These are phyloP conservation scores for Muntiacus muntjak DNA, from an alignment of 2,113 vertebrate species.

Conservation along the genomic window DNA sequence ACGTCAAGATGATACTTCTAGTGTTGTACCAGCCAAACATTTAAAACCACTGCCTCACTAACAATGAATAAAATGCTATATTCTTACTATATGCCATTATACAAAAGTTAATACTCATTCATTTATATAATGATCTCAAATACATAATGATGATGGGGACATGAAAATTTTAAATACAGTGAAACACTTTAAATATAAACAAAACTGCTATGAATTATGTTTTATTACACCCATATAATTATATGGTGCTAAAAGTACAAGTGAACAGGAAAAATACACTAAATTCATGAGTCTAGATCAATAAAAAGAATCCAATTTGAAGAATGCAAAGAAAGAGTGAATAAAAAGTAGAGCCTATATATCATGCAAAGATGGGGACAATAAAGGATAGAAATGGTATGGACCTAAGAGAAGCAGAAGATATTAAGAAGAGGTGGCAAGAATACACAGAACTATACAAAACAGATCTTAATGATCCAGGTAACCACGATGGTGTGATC, in stretches of 20 bases:
- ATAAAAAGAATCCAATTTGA: not conserved
- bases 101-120: not conserved
- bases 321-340: not conserved
- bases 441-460: not conserved
- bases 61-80: not conserved
- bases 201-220: not conserved
- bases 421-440: not conserved
- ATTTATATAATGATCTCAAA: not conserved
- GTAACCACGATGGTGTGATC: not conserved
- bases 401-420: not conserved
- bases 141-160: not conserved
- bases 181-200: not conserved
- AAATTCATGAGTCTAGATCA: not conserved
- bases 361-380: not conserved
- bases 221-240: not conserved
- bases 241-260: not conserved
- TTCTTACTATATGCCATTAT: not conserved
- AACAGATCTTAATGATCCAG: not conserved
- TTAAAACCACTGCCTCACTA: not conserved
- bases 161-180: not conserved
- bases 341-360: not conserved
- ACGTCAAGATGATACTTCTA: not conserved
- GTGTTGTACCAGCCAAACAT: not conserved
- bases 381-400: not conserved
- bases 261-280: not conserved